phyloP scores from a whole-genome alignment of 2,113 vertebrate species.

The Hiodon alosoides region DNA sequence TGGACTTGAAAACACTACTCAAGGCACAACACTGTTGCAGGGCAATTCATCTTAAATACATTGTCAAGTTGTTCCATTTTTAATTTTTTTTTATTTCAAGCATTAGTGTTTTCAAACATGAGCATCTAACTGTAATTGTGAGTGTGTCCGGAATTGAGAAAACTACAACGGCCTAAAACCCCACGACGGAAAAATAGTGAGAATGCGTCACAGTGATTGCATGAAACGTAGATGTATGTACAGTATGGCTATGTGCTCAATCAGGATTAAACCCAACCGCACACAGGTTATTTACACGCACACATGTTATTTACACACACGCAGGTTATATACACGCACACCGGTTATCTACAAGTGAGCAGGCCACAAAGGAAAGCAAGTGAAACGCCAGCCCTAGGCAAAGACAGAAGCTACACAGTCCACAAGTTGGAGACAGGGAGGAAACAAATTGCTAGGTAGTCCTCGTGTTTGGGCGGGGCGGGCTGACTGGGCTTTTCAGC shows the following conservation, averaged over 20 bases:
- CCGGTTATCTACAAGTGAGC: constrained; percentile 39
- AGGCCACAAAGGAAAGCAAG: constrained; percentile 15
- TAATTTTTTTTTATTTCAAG: constrained; percentile 40
- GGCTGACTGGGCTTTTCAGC: constrained; percentile 54
- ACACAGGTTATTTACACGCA: constrained; percentile 39
- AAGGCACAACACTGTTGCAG: constrained; percentile 82
- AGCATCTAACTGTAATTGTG: constrained; percentile 50
- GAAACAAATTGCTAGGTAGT: constrained; percentile 57
- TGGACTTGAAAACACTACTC: constrained; percentile 64
- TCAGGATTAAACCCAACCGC: constrained; percentile 48
- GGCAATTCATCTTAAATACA: constrained; percentile 54
- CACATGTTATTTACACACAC: constrained; percentile 25
- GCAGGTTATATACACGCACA: constrained; percentile 21
- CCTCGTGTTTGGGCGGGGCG: constrained; percentile 53
- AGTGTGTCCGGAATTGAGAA: constrained; percentile 37
- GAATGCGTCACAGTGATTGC: constrained; percentile 48
- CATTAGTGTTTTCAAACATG: constrained; percentile 34
- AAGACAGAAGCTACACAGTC: constrained; percentile 38
- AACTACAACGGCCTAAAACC: constrained; percentile 33
- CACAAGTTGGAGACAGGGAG: constrained; percentile 4
- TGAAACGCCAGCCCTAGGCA: background rate
- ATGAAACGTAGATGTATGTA: constrained; percentile 38
- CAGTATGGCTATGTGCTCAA: constrained; percentile 49
- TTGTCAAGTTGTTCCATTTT: constrained; percentile 49
- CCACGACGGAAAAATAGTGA: constrained; percentile 32